A percentile compares a stretch with the other conserved stretches of the same genome.
Conservation (phyloP, 1,140 invertebrate genomes). For the Conopomorpha cramerella region DNA sequence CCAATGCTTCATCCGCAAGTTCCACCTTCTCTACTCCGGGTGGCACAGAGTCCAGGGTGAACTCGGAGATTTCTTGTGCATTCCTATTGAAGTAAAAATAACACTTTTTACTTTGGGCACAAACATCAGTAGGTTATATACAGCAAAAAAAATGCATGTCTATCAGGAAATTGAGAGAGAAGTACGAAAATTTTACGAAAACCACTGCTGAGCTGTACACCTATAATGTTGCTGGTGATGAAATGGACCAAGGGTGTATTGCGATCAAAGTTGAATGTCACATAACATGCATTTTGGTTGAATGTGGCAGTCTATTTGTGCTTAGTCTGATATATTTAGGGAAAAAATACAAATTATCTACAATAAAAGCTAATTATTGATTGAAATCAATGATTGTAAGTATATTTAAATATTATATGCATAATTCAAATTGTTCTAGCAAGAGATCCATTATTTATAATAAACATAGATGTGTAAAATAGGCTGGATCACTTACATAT, state of each 20-base stretch:
- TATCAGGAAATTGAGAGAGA: no score
- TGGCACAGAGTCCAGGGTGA: constrained; percentile 39
- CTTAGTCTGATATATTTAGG: no score
- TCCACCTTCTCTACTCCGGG: constrained; percentile 36
- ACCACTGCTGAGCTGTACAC: no score
- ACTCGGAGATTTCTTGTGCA: constrained; percentile 21
- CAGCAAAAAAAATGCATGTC: background rate
- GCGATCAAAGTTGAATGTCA: no score
- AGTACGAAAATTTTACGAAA: background rate
- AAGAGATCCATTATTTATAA: constrained; percentile 2
- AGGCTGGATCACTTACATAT: constrained; percentile 41
- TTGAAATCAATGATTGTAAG: background rate
- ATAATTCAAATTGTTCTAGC: background rate
- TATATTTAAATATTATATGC: background rate
- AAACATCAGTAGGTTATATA: background rate
- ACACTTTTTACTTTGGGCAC: background rate
- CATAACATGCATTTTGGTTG: no score
- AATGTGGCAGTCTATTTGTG: no score
- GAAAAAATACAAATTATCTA: background rate
- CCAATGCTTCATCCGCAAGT: constrained; percentile 16
- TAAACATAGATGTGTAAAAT: constrained; percentile 3
- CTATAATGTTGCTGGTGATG: no score
- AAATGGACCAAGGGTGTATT: no score
- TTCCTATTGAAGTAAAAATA: constrained; percentile 9
- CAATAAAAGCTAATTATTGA: background rate